Conservation (phyloP, 2,797 vertebrate genomes). For the Anisognathus igniventris region DNA sequence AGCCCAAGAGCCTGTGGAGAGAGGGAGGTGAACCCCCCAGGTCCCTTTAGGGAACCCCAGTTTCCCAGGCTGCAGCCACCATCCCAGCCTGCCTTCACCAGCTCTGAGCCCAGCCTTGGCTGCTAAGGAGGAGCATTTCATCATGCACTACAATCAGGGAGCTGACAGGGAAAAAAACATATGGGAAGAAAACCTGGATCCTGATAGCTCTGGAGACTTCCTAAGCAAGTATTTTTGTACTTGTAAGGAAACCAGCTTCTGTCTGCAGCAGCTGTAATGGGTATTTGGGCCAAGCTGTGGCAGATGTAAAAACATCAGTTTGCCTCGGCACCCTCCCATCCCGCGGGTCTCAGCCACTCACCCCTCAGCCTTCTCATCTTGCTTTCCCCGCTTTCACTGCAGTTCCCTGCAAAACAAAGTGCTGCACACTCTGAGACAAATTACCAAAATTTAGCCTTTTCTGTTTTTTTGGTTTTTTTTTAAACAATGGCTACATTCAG, state of each 20-base stretch:
- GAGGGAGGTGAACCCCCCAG: neutral
- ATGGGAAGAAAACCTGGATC: neutral
- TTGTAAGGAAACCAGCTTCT: neutral
- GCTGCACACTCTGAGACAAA: neutral
- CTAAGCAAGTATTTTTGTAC: neutral
- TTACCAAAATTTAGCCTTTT: neutral
- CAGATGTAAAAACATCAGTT: neutral
- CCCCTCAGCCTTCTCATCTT: neutral
- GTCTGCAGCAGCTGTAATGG: neutral
- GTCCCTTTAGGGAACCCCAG: neutral
- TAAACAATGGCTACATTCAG: neutral
- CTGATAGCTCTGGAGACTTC: neutral
- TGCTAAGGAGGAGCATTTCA: neutral
- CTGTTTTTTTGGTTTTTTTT: neutral
- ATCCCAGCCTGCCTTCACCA: neutral
- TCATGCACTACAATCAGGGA: neutral
- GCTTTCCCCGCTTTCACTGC: neutral
- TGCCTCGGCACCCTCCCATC: neutral
- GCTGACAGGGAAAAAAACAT: neutral
- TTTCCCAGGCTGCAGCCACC: neutral
- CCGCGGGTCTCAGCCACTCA: neutral
- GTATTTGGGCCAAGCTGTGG: neutral
- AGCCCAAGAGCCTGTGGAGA: rapidly evolving
- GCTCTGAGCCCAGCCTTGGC: neutral
- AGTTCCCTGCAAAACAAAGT: neutral